These are phyloP conservation scores for Uloborus diversus DNA, from an alignment of 1,140 invertebrate genomes.

Conservation along the genomic window DNA sequence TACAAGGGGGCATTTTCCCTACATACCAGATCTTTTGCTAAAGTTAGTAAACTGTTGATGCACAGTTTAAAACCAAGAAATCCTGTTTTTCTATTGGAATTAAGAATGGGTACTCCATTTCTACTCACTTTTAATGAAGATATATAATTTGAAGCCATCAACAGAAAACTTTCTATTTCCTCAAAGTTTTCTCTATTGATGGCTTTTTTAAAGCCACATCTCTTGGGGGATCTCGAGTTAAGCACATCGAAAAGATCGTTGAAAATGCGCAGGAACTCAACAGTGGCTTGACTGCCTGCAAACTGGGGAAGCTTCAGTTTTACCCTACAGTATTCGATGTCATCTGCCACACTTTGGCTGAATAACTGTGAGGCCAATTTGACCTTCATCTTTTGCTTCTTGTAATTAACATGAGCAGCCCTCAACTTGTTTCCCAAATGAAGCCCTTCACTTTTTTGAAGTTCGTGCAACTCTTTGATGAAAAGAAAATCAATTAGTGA, in stretches of 20 bases:
- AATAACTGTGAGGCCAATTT: neutral
- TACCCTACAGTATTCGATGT: neutral
- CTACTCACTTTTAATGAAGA: constrained; percentile 1
- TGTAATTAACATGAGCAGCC: neutral
- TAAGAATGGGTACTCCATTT: neutral
- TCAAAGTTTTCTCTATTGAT: neutral
- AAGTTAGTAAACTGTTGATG: constrained; percentile 16
- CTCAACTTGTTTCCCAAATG: neutral
- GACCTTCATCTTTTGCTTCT: constrained; percentile 28
- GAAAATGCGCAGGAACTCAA: constrained; percentile 1
- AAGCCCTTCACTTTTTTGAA: too few relatives aligned
- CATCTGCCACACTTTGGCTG: constrained; percentile 10
- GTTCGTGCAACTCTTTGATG: constrained; percentile 2
- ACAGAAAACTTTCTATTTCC: too few relatives aligned
- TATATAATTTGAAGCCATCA: too few relatives aligned
- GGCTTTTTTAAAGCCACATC: constrained; percentile 6
- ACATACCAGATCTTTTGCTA: constrained; percentile 12
- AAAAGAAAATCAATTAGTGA: neutral
- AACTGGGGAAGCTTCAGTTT: neutral
- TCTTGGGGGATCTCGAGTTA: neutral
- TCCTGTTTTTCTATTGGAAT: constrained; percentile 34
- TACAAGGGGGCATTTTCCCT: neutral
- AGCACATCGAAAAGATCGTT: constrained; percentile 8
- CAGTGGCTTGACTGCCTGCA: neutral
- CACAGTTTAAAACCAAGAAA: constrained; percentile 33